Evolutionary conservation across 2,888 invertebrate species (phyloP).

Genomic region (Scaptomyza tumidula): DNA sequence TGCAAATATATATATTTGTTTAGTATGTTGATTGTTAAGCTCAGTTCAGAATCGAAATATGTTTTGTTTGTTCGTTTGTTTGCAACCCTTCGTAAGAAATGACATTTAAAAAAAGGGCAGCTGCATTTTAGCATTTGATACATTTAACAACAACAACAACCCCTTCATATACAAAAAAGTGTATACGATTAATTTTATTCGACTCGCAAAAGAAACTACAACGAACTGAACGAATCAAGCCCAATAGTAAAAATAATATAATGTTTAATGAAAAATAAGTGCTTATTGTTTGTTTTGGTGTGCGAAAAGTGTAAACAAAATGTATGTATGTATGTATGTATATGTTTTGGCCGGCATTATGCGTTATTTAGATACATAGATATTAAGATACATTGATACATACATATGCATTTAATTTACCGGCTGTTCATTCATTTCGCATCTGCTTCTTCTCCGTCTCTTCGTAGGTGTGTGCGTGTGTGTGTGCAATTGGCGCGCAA

Average conservation of each 20-base stretch:
- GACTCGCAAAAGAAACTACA: not conserved
- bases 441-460: constrained; percentile 12
- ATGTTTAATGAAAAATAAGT: too few relatives aligned
- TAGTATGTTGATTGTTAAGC: not conserved
- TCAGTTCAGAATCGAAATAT: not conserved
- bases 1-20: not conserved
- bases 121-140: constrained; percentile 29
- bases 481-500: constrained; percentile 56
- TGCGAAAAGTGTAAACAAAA: too few relatives aligned
- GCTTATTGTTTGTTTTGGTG: too few relatives aligned
- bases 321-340: not conserved
- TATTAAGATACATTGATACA: not conserved
- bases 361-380: constrained; percentile 5
- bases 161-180: constrained; percentile 3
- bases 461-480: not conserved
- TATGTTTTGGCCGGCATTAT: constrained; percentile 14
- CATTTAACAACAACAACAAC: constrained; percentile 6
- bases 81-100: constrained; percentile 3
- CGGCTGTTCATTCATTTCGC: constrained; percentile 32
- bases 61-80: constrained; percentile 2
- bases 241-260: too few relatives aligned
- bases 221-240: too few relatives aligned
- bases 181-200: not conserved
- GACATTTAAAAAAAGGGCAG: constrained; percentile 20
- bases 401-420: constrained; percentile 28